Evolutionary conservation across 2,113 vertebrate species (phyloP).

Genomic region (Tenebrosternarchus preto): DNA sequence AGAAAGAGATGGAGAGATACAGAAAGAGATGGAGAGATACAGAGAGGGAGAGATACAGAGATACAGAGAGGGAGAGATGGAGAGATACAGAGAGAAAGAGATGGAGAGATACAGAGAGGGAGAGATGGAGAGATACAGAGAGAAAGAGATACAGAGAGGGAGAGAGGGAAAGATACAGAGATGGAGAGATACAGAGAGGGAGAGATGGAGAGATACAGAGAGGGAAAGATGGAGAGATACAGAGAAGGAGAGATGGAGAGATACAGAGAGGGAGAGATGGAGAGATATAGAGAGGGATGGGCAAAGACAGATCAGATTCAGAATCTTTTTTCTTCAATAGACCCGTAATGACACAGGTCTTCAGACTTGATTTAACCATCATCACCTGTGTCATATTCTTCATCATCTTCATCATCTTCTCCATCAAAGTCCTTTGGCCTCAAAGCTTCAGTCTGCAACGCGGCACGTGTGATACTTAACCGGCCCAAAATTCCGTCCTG

Average conservation of each 20-base stretch:
- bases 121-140: neutral
- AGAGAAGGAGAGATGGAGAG: neutral
- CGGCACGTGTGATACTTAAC: constrained; percentile 27
- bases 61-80: no score
- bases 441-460: neutral
- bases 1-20: neutral
- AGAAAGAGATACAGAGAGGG: neutral
- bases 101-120: constrained; percentile 13
- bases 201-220: no score
- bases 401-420: constrained; percentile 29
- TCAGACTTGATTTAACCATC: constrained; percentile 47
- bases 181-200: no score
- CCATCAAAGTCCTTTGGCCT: constrained; percentile 17
- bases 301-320: constrained; percentile 19
- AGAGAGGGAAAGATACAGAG: no score
- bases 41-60: no score
- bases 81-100: neutral
- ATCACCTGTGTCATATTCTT: no score
- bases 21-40: neutral
- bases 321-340: neutral
- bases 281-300: constrained; percentile 32
- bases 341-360: constrained; percentile 48
- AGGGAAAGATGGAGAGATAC: neutral
- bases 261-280: neutral
- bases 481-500: constrained; percentile 56